Evolutionary conservation across 2,888 invertebrate genomes (phyloP), one percentile per base, ranked within the genome.

Genomic region (Folsomia manolachei): DNA sequence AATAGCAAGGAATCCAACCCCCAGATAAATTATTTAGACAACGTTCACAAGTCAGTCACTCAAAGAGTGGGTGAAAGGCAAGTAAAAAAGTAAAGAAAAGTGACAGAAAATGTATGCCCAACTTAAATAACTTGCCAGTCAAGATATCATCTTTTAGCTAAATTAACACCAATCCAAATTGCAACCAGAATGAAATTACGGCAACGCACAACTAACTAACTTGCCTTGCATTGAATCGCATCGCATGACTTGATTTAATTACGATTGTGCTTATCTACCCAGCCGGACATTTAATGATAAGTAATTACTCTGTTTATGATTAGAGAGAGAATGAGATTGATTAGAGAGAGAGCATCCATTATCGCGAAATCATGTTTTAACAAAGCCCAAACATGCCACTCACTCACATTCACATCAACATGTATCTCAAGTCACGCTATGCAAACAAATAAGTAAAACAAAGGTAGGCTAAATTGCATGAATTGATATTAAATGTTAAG

Each of bases 291-390:
- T 56, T 56, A 56, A 56, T 56, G 56, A 56, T 56, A 56, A 56
- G 56, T 56, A 56, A 56, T 56, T 56, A 56, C 56, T 56, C 21
- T 56, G 39, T 39, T 39, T 39, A 39, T 39, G 39, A 39, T 39
- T 39, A 39, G 39, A 39, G 39, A 39, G 39, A 39, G 39, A 39
- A 14, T n/a, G n/a, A n/a, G n/a, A n/a, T n/a, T n/a, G n/a, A n/a
- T n/a, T n/a, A 39, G 39, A 39, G 39, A 39, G 39, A 39, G 39
- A 39, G 39, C 39, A 39, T 39, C 39, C 39, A 39, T 39, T 39
- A 39, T 39, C 39, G 39, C 39, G 39, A 39, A 39, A 39, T 39
- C 39, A 39, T 39, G 39, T 39, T 9, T 39, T 39, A 39, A 39
- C 39, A 39, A 39, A 39, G 39, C 14, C 39, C 39, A 39, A 39